Percentiles rank a stretch among this genome's conserved stretches.
phyloP scores from a whole-genome alignment of 1,140 invertebrate genomes.

The Pogonognathellus flavescens region DNA sequence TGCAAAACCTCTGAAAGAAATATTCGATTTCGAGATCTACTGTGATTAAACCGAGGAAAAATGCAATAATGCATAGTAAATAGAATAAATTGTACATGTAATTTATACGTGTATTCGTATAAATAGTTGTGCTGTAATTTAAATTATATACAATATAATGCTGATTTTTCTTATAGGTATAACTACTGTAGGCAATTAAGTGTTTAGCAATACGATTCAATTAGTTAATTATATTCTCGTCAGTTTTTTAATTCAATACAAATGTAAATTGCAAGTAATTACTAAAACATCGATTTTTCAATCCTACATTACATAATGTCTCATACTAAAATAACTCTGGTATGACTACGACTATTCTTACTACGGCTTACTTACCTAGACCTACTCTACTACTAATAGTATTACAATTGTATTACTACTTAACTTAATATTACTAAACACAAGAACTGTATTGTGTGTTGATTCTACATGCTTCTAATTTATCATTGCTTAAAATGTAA shows the following conservation, averaged over 20 bases:
- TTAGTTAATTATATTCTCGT: background rate
- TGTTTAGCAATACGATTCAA: background rate
- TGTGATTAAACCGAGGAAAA: slow-evolving; percentile 35
- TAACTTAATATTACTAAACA: too few relatives aligned
- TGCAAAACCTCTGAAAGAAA: slow-evolving; percentile 39
- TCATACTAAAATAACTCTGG: too few relatives aligned
- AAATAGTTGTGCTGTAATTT: too few relatives aligned
- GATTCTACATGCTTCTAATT: too few relatives aligned
- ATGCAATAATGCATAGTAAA: slow-evolving; percentile 34
- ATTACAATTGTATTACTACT: background rate
- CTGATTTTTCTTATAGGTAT: background rate
- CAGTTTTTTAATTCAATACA: background rate
- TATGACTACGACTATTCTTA: too few relatives aligned
- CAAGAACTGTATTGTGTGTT: too few relatives aligned
- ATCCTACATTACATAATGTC: background rate
- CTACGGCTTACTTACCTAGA: background rate
- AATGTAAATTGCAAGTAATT: background rate
- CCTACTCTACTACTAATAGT: background rate
- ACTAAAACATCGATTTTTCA: background rate
- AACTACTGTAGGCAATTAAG: background rate
- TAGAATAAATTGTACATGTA: slow-evolving; percentile 15
- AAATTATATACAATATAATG: too few relatives aligned
- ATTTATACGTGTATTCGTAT: background rate
- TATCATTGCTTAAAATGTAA: too few relatives aligned
- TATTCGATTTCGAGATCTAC: slow-evolving; percentile 40